Percentiles rank a stretch among this genome's conserved stretches.
Conservation (phyloP, 2,888 invertebrate genomes). For the Hyalella azteca region DNA sequence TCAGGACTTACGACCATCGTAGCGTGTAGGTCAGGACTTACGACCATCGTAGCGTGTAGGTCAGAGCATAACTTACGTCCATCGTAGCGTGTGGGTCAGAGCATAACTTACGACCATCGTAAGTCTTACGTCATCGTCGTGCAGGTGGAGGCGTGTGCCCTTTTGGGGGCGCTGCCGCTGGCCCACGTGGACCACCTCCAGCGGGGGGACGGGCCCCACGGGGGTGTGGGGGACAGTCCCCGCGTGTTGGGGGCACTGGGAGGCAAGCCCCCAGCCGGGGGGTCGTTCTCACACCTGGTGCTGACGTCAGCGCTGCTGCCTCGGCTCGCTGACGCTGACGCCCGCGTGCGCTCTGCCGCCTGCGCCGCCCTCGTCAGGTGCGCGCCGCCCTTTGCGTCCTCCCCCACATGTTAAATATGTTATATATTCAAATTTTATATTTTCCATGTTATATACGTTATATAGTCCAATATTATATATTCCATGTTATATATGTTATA, state of each 20-base stretch:
- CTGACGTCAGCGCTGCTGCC: slow-evolving; percentile 70
- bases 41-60: too few relatives aligned
- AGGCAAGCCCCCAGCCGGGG: too few relatives aligned
- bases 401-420: too few relatives aligned
- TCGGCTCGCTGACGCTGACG: slow-evolving; percentile 77
- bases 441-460: too few relatives aligned
- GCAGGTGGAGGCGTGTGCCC: slow-evolving; percentile 72
- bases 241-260: not conserved
- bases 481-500: too few relatives aligned
- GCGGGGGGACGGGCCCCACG: slow-evolving; percentile 44
- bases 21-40: too few relatives aligned
- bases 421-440: too few relatives aligned
- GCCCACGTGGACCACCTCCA: slow-evolving; percentile 66
- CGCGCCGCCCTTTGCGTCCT: slow-evolving; percentile 59
- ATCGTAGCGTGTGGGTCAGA: too few relatives aligned
- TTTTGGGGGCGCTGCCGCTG: slow-evolving; percentile 70
- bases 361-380: slow-evolving; percentile 73
- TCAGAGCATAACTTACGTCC: too few relatives aligned
- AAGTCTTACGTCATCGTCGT: not conserved
- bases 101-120: too few relatives aligned
- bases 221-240: slow-evolving; percentile 47
- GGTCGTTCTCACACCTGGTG: slow-evolving; percentile 69
- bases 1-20: too few relatives aligned
- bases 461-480: too few relatives aligned
- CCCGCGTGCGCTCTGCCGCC: slow-evolving; percentile 76